Conservation (phyloP, 1,140 invertebrate species). For the Drosophila nigromelanica region DNA sequence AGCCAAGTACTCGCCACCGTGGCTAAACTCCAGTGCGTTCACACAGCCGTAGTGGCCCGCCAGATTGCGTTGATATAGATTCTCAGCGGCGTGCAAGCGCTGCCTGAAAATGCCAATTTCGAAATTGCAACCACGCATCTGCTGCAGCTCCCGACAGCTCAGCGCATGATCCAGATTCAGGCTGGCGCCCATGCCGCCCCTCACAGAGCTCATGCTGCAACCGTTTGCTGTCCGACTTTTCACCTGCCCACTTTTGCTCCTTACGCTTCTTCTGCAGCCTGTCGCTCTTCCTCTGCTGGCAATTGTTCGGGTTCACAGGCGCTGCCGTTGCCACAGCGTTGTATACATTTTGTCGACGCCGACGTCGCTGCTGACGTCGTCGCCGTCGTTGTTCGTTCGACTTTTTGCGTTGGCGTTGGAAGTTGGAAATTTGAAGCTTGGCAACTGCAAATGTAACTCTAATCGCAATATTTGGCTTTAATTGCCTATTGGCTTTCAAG, state of each 20-base stretch:
- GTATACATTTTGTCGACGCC: conserved; percentile 50
- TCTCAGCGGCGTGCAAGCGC: conserved; percentile 87
- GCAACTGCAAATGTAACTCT: not conserved
- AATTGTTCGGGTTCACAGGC: conserved; percentile 22
- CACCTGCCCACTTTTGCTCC: not conserved
- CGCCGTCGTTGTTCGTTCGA: conserved; percentile 5
- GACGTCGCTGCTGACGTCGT: conserved; percentile 31
- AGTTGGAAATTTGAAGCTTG: not conserved
- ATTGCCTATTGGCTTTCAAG: not conserved
- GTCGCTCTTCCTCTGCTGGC: conserved; percentile 10
- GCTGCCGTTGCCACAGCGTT: conserved; percentile 29
- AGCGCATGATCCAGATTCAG: conserved; percentile 63
- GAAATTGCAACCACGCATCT: conserved; percentile 35
- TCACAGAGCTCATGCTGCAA: conserved; percentile 44
- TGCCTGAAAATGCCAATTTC: conserved; percentile 86
- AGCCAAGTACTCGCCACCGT: conserved; percentile 92
- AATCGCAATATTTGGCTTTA: conserved; percentile 3
- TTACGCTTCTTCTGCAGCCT: not conserved
- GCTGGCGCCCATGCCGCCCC: conserved; percentile 28
- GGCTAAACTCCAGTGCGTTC: conserved; percentile 97
- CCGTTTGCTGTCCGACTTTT: not conserved
- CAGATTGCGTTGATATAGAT: conserved; percentile 93
- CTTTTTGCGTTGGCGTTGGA: conserved; percentile 31
- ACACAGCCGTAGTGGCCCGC: conserved; percentile 97
- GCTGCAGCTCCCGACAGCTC: conserved; percentile 50